These are phyloP conservation scores for Drosophila birchii DNA, from an alignment of 2,888 invertebrate species.

Conservation along the genomic window DNA sequence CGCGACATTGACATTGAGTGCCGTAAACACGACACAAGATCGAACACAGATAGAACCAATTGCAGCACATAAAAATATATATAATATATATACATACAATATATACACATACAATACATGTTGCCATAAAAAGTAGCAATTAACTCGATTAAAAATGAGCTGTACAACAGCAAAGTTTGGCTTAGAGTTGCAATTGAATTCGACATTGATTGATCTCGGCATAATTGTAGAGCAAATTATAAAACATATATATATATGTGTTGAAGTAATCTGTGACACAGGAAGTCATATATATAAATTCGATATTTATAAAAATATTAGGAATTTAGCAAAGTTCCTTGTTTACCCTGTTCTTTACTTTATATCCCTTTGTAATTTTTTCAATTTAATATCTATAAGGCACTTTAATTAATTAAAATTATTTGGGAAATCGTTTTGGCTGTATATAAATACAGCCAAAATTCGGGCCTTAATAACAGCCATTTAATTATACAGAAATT, in stretches of 20 bases:
- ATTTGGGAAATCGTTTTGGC: not conserved
- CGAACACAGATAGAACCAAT: constrained; percentile 33
- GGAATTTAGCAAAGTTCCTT: not conserved
- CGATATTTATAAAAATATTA: not conserved
- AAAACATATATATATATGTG: too few relatives aligned
- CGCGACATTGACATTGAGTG: constrained; percentile 71
- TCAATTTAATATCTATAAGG: not conserved
- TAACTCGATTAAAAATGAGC: constrained; percentile 37
- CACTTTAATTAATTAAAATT: constrained; percentile 1
- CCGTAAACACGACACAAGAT: constrained; percentile 28
- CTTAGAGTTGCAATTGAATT: constrained; percentile 23
- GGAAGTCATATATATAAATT: constrained; percentile 9
- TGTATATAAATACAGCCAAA: not conserved
- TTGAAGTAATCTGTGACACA: not conserved
- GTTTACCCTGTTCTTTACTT: too few relatives aligned
- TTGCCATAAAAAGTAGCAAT: constrained; percentile 32
- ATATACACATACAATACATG: not conserved
- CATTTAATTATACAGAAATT: constrained; percentile 24
- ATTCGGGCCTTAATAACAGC: constrained; percentile 18
- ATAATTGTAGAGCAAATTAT: constrained; percentile 21
- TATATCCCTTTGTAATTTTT: not conserved
- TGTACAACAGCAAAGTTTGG: constrained; percentile 1
- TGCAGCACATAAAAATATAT: constrained; percentile 17
- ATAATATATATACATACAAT: not conserved
- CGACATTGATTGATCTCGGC: constrained; percentile 37